A percentile compares a stretch with the other conserved stretches of the same genome.
Conservation (phyloP, 2,113 vertebrate genomes). For the Cynoglossus semilaevis region DNA sequence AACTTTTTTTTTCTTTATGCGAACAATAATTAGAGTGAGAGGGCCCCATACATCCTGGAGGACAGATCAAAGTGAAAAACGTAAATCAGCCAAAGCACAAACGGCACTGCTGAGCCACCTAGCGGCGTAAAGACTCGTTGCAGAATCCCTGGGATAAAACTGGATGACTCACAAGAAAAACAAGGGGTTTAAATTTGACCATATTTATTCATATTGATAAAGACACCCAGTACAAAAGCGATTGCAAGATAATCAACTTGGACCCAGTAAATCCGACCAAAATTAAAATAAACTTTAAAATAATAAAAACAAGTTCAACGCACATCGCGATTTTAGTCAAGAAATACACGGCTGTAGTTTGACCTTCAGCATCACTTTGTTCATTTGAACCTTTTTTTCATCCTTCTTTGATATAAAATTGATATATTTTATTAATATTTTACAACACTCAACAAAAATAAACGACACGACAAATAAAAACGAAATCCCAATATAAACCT, state of each 20-base stretch:
- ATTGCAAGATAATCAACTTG: conserved; percentile 61
- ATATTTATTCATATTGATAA: conserved; percentile 83
- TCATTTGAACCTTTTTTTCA: neutral
- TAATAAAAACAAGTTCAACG: conserved; percentile 13
- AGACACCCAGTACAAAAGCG: conserved; percentile 78
- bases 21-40: too few relatives aligned
- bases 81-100: too few relatives aligned
- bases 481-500: conserved; percentile 32
- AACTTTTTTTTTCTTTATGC: too few relatives aligned
- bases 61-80: too few relatives aligned
- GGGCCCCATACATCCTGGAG: too few relatives aligned
- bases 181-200: conserved; percentile 65
- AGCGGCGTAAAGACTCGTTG: too few relatives aligned
- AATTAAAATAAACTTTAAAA: conserved; percentile 1
- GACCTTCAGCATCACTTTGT: conserved; percentile 33
- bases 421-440: conserved; percentile 57
- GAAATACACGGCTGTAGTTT: conserved; percentile 16
- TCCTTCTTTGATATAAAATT: conserved; percentile 45
- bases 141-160: too few relatives aligned
- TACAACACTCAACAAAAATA: conserved; percentile 55
- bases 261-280: conserved; percentile 56
- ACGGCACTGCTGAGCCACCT: too few relatives aligned
- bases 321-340: too few relatives aligned
- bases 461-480: conserved; percentile 27
- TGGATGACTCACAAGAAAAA: too few relatives aligned